phyloP scores from a whole-genome alignment of 2,797 vertebrate genomes.

The Mustela erminea region DNA sequence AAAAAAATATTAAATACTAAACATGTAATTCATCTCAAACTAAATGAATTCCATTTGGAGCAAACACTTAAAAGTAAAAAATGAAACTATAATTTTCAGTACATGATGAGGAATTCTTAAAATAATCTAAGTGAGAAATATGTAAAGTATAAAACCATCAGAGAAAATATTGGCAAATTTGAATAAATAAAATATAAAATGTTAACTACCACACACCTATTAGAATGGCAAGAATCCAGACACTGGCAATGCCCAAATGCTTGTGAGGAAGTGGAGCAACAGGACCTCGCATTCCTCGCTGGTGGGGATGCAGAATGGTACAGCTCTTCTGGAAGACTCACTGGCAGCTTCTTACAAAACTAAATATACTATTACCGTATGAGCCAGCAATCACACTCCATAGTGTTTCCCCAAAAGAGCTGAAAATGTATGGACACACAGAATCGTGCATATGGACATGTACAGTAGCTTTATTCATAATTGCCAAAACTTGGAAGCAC shows the following conservation, averaged over 20 bases:
- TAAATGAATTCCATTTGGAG: not conserved
- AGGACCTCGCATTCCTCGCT: not conserved
- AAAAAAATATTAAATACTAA: not conserved
- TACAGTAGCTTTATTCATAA: slow-evolving; percentile 17
- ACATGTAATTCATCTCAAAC: not conserved
- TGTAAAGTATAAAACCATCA: not conserved
- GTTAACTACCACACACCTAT: not conserved
- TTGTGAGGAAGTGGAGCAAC: not conserved
- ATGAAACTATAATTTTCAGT: not conserved
- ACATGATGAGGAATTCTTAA: not conserved
- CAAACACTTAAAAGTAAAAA: not conserved
- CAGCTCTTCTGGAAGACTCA: not conserved
- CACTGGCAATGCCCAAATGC: not conserved
- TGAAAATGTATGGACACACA: not conserved
- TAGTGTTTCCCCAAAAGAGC: not conserved
- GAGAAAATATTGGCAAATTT: not conserved
- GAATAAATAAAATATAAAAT: not conserved
- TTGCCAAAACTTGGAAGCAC: not conserved
- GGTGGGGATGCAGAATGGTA: not conserved
- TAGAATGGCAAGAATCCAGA: not conserved
- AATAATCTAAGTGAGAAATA: not conserved
- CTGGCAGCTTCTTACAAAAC: not conserved
- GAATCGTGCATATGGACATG: not conserved
- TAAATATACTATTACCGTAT: not conserved
- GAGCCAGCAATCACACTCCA: not conserved